Percentiles rank a stretch among this genome's conserved stretches.
These are phyloP conservation scores for Tenthredo scrophulariae DNA, from an alignment of 2,888 invertebrate species.

Conservation along the genomic window DNA sequence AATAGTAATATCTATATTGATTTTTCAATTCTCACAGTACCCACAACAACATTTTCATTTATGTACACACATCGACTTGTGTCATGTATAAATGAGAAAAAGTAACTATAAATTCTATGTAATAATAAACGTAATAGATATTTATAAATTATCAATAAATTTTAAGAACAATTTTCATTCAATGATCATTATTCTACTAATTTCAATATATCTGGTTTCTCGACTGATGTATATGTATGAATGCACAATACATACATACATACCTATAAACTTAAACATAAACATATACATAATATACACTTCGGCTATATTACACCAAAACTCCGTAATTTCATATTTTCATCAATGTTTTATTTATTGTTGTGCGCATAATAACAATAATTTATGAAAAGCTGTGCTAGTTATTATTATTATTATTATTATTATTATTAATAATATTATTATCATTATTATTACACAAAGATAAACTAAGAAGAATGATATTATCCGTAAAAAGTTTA, in stretches of 20 bases:
- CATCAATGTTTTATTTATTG: constrained; percentile 66
- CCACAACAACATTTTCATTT: neutral
- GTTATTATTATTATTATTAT: constrained; percentile 16
- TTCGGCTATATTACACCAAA: neutral
- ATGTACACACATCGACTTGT: constrained; percentile 5
- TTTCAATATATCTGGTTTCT: neutral
- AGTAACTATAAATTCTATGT: neutral
- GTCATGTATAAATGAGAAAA: constrained; percentile 2
- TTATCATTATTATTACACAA: neutral
- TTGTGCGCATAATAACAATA: constrained; percentile 61
- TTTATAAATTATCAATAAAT: neutral
- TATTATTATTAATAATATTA: constrained; percentile 20
- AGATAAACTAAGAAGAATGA: neutral
- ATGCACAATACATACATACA: neutral
- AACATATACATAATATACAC: neutral
- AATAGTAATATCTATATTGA: neutral
- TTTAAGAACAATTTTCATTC: neutral
- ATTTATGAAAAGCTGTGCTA: constrained; percentile 36
- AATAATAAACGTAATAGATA: neutral
- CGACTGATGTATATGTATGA: neutral
- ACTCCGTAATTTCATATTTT: constrained; percentile 5
- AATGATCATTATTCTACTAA: neutral
- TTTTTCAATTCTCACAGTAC: neutral
- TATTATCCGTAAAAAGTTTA: neutral
- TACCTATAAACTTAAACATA: neutral